phyloP scores from a whole-genome alignment of 2,113 vertebrate species.

The Microtus oregoni region DNA sequence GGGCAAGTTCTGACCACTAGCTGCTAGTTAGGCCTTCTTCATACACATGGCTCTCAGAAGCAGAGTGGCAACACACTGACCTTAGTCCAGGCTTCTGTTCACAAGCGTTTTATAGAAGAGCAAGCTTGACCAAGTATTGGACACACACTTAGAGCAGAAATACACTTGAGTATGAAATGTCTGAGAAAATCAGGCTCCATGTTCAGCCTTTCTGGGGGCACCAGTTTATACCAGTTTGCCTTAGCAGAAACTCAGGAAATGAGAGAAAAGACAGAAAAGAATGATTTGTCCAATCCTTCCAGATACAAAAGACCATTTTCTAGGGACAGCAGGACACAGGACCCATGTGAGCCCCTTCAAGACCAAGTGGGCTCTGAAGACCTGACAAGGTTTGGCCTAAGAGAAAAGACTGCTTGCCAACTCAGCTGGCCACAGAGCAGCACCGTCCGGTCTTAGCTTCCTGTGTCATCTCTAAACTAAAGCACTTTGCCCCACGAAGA shows the following conservation, averaged over 20 bases:
- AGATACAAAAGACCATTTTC: background rate
- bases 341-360: background rate
- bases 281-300: background rate
- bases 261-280: slow-evolving; percentile 38
- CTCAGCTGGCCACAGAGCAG: slow-evolving; percentile 22
- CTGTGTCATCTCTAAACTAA: slow-evolving; percentile 64
- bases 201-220: slow-evolving; percentile 69
- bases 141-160: slow-evolving; percentile 76
- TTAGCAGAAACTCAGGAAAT: slow-evolving; percentile 81
- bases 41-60: background rate
- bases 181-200: slow-evolving; percentile 75
- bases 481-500: slow-evolving; percentile 29
- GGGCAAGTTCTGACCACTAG: background rate
- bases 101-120: slow-evolving; percentile 65
- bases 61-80: slow-evolving; percentile 18
- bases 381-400: background rate
- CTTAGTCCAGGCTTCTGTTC: slow-evolving; percentile 66
- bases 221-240: slow-evolving; percentile 72
- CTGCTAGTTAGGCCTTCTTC: slow-evolving; percentile 15
- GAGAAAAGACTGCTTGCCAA: slow-evolving; percentile 50
- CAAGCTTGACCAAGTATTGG: slow-evolving; percentile 72
- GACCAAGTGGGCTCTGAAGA: background rate
- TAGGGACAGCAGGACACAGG: background rate
- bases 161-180: slow-evolving; percentile 64
- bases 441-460: slow-evolving; percentile 57